Evolutionary conservation across 2,797 vertebrate species (phyloP), one percentile per base, ranked within the genome.

Genomic region (Argya squamiceps): DNA sequence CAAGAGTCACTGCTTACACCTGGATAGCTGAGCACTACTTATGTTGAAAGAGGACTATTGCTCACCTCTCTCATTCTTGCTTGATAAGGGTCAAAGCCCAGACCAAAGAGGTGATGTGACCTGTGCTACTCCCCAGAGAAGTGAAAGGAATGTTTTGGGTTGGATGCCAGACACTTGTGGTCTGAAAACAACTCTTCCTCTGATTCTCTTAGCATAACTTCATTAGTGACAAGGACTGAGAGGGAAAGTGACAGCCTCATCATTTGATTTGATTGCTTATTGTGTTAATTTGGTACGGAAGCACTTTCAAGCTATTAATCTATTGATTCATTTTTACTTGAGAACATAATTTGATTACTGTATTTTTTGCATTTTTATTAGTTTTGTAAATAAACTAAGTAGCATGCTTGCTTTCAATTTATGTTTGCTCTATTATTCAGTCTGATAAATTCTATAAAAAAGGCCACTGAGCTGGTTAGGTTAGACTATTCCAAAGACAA

Each of bases 231-330:
- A 69, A 86, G 58, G 74, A 67, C 69, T 34, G 47, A 64, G 46
- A 91, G 34, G 56, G 46, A 78, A 87, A 94, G 81, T 92, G 83
- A 86, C 92, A 88, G 55, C 73, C 63, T 88, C 62, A 44, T 88
- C 36, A 76, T 92, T 49, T 88, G 39, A 88, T 96, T 90, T 96
- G 85, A 92, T 88, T 94, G 85, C 88, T 90, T 58, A 69, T 84
- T 90, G 90, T 88, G 90, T 88, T 94, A 78, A 90, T 94, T 87
- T 82, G 65, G 70, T 84, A 69, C 0, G 2, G 77, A 94, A 91
- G 63, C 39, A 90, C 80, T 94, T 76, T 7, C 59, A 90, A 90
- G 36, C 80, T 82, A 93, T 94, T 91, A 73, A 90, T 94, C 80
- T 62, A 78, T 88, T 84, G 70, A 84, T 92, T 69, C 55, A 52